phyloP scores from a whole-genome alignment of 2,797 vertebrate genomes.

The Otolemur crassicaudatus region DNA sequence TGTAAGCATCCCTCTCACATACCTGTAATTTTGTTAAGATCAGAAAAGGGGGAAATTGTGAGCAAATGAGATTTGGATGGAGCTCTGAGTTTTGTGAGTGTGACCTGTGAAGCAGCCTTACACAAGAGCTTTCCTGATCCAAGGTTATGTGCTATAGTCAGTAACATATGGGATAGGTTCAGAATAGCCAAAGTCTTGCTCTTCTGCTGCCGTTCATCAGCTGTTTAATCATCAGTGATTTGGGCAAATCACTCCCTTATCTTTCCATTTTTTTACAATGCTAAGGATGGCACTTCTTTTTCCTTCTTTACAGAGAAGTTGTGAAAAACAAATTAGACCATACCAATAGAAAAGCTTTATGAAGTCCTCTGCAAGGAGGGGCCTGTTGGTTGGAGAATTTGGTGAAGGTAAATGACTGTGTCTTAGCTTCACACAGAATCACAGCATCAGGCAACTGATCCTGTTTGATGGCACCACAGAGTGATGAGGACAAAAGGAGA shows the following conservation, averaged over 20 bases:
- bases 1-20: background rate
- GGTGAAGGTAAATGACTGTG: background rate
- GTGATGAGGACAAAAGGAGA: background rate
- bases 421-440: background rate
- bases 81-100: background rate
- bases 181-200: background rate
- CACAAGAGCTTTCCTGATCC: background rate
- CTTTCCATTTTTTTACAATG: background rate
- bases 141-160: background rate
- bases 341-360: background rate
- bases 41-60: background rate
- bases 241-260: background rate
- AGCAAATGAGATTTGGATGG: background rate
- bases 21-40: background rate
- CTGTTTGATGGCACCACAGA: background rate
- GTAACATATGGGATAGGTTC: background rate
- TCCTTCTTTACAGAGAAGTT: background rate
- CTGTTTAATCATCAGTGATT: background rate
- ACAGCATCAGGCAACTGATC: rapidly evolving
- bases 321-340: background rate
- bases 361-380: background rate
- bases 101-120: background rate
- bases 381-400: rapidly evolving
- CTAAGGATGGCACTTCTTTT: background rate
- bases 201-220: background rate